phyloP scores from a whole-genome alignment of 2,888 invertebrate species.

The Dryococelus australis region DNA sequence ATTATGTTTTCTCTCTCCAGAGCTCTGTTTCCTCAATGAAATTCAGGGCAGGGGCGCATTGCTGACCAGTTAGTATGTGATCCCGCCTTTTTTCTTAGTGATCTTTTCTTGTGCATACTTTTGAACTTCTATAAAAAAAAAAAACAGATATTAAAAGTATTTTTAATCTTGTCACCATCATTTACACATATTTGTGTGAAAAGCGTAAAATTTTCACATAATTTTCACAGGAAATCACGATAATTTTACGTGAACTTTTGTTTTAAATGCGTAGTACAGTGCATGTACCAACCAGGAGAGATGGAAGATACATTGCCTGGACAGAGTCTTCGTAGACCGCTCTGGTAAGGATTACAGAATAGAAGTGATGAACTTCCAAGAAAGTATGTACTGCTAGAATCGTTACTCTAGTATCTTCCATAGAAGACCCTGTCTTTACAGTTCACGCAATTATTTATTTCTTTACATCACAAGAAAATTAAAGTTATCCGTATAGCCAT shows the following conservation, averaged over 20 bases:
- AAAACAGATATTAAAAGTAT: background rate
- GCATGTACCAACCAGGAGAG: background rate
- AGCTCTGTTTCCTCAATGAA: background rate
- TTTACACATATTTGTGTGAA: too few relatives aligned
- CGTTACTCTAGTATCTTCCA: too few relatives aligned
- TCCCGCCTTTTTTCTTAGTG: background rate
- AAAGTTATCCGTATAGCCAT: too few relatives aligned
- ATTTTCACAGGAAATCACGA: background rate
- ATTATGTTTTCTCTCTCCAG: background rate
- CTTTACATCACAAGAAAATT: too few relatives aligned
- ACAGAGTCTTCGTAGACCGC: background rate
- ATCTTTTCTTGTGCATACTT: background rate
- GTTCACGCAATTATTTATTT: too few relatives aligned
- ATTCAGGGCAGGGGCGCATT: background rate
- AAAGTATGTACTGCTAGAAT: background rate
- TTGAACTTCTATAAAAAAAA: background rate
- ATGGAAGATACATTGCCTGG: background rate
- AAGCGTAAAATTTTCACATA: too few relatives aligned
- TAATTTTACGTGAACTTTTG: background rate
- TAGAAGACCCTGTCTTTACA: too few relatives aligned
- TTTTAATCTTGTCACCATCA: too few relatives aligned
- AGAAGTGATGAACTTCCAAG: background rate
- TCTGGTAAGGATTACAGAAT: background rate
- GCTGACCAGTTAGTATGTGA: background rate
- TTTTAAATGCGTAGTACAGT: background rate